Conservation (phyloP, 2,797 vertebrate species). For the Neosilurus mollespiculum region DNA sequence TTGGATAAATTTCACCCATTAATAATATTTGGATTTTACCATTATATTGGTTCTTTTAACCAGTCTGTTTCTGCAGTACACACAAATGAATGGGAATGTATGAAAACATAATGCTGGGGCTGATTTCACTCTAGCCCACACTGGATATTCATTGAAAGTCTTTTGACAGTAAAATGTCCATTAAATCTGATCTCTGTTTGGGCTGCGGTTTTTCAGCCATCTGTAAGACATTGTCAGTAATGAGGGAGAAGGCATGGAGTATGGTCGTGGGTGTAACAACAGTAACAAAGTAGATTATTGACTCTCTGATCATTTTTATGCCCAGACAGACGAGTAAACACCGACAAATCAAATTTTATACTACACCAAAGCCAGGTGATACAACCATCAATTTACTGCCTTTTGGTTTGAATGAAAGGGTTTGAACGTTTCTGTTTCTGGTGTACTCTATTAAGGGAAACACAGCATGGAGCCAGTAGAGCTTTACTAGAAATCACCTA, state of each 20-base stretch:
- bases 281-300: not conserved
- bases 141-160: not conserved
- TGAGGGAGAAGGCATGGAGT: not conserved
- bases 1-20: too few species aligned
- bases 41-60: too few species aligned
- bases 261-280: conserved; percentile 2
- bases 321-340: not conserved
- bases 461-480: not conserved
- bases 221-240: not conserved
- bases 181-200: not conserved
- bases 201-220: not conserved
- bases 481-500: conserved; percentile 1
- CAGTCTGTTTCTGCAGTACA: too few species aligned
- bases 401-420: conserved; percentile 13
- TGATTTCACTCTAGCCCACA: not conserved
- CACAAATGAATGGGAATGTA: not conserved
- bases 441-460: not conserved
- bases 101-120: not conserved
- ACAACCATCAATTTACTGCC: not conserved
- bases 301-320: not conserved
- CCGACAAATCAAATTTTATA: not conserved
- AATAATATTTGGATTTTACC: too few species aligned
- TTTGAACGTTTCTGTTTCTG: not conserved
- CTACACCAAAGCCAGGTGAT: not conserved
- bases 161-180: not conserved